A percentile compares a stretch with the other conserved stretches of the same genome.
These are phyloP conservation scores for Erebia epiphron DNA, from an alignment of 2,888 invertebrate species.

Conservation along the genomic window DNA sequence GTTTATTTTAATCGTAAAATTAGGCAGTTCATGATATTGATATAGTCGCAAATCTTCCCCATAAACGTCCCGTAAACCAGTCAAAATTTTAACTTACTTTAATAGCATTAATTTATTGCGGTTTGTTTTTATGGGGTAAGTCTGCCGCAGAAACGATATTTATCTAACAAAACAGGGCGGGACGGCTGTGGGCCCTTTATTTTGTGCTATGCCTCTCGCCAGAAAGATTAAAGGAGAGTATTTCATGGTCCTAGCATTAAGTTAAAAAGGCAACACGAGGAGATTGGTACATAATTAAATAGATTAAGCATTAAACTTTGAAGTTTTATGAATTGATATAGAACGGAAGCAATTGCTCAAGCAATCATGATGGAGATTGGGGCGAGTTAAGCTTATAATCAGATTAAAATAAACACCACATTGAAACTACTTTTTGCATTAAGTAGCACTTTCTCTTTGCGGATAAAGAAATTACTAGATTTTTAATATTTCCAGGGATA, in stretches of 20 bases:
- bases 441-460: neutral
- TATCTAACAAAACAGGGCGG: neutral
- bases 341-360: conserved; percentile 7
- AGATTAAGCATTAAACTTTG: neutral
- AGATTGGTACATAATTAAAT: neutral
- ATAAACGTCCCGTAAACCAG: neutral
- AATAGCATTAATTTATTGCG: neutral
- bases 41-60: too few species aligned
- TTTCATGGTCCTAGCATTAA: neutral
- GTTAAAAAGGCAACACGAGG: neutral
- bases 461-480: neutral
- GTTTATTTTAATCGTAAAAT: neutral
- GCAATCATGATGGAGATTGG: conserved; percentile 5
- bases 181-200: neutral
- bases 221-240: neutral
- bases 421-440: neutral
- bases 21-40: neutral
- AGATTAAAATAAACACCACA: conserved; percentile 17
- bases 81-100: neutral
- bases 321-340: neutral
- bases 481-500: neutral
- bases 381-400: neutral
- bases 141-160: conserved; percentile 1
- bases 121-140: neutral
- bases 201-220: neutral